These are phyloP conservation scores for Astatotilapia flaviijosephi DNA, from an alignment of 2,113 vertebrate species.

Conservation along the genomic window DNA sequence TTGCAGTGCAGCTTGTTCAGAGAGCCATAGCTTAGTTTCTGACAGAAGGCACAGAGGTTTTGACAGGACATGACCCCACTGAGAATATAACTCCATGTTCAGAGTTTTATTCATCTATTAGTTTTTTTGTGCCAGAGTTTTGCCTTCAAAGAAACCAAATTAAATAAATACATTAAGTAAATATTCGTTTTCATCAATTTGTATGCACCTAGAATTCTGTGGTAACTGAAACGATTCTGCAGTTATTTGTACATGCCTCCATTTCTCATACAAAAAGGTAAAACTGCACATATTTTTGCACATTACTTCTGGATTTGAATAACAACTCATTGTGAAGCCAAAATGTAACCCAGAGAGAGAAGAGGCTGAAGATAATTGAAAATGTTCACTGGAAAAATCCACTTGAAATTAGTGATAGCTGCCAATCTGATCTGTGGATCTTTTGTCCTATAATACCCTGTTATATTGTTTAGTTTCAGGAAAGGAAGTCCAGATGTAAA, in stretches of 20 bases:
- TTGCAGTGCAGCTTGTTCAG: slow-evolving; percentile 48
- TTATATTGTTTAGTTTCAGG: not conserved
- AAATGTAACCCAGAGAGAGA: not conserved
- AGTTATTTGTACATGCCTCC: not conserved
- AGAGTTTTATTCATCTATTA: not conserved
- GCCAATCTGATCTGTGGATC: not conserved
- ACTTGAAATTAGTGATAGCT: not conserved
- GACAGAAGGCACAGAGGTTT: slow-evolving; percentile 52
- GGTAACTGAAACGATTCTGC: not conserved
- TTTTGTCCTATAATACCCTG: not conserved
- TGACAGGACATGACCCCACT: slow-evolving; percentile 49
- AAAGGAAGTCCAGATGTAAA: not conserved
- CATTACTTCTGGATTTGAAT: not conserved
- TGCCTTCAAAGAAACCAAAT: not conserved
- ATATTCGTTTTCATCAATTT: not conserved
- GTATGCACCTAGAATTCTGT: not conserved
- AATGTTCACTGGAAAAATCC: not conserved
- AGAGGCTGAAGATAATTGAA: not conserved
- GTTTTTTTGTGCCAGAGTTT: not conserved
- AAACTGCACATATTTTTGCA: not conserved
- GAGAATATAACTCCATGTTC: slow-evolving; percentile 16
- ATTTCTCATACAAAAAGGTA: not conserved
- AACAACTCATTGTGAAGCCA: not conserved
- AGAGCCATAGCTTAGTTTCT: slow-evolving; percentile 50
- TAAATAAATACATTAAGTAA: not conserved